Evolutionary conservation across 2,113 vertebrate species (phyloP), one percentile per base, ranked within the genome.

Genomic region (Nestor notabilis): DNA sequence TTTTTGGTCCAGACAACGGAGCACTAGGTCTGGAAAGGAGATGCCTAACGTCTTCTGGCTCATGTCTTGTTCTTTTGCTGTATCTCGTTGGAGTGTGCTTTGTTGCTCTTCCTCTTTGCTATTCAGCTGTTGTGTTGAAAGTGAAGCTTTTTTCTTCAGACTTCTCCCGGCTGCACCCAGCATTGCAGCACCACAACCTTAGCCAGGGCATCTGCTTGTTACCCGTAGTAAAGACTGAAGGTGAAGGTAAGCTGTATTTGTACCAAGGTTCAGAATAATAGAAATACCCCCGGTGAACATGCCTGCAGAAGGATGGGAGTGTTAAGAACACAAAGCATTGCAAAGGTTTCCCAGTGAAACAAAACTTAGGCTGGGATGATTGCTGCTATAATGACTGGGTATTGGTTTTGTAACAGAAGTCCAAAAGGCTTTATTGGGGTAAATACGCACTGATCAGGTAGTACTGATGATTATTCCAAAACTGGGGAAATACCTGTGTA

Each of bases 211-310:
- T 88, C 43, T 81, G 29, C 83, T 66, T 2, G 0, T 33, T 43
- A 28, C 64, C 35, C 3, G 7, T 44, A 19, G 37, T 19, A 8
- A 85, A 46, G 71, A 8, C 37, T 18, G 66, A 52, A 41, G 50
- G 8, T 11, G 31, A 31, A 74, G 47, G 39, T 75, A 85, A 81
- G 65, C 68, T 0, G 3, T 25, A 2, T 29, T 63, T 27, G n/a
- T 52, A 20, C 43, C 5, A 0, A 41, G 29, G 11, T 56, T 77
- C 12, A 39, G 66, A 65, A 12, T 20, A 47, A 31, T 1, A 24
- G 82, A 52, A 64, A 10, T n/a, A 29, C 33, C 19, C 0, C 0
- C 43, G 46, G 41, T 39, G 44, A 80, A 16, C 2, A 0, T 17
- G 50, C 31, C 50, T 65, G 56, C 47, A 50, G 75, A 76, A 70